Evolutionary conservation across 1,140 invertebrate genomes (phyloP).

Genomic region (Uloborus diversus): DNA sequence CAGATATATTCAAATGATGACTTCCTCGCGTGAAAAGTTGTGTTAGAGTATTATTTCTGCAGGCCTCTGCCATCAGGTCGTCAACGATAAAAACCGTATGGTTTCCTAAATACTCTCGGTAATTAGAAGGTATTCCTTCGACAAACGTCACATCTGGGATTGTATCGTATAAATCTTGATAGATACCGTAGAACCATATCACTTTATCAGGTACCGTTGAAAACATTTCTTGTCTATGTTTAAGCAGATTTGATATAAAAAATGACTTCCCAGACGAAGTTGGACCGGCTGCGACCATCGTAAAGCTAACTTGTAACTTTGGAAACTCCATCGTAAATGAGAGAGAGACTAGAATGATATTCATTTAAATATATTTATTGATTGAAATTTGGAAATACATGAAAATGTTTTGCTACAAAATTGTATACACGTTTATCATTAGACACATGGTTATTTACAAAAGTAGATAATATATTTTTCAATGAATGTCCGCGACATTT

Average conservation of each 20-base stretch:
- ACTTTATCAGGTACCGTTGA: not conserved
- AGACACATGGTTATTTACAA: not conserved
- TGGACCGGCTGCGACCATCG: not conserved
- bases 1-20: slow-evolving; percentile 9
- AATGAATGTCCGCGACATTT: not conserved
- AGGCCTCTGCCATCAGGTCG: slow-evolving; percentile 1
- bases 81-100: not conserved
- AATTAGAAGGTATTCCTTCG: not conserved
- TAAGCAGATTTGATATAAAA: not conserved
- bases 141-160: slow-evolving; percentile 1
- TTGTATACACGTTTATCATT: not conserved
- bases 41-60: not conserved
- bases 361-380: not conserved
- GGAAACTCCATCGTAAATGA: not conserved
- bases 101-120: not conserved
- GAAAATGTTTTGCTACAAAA: not conserved
- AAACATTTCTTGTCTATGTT: not conserved
- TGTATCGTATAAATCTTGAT: not conserved
- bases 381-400: not conserved
- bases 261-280: not conserved
- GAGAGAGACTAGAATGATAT: not conserved
- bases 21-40: slow-evolving; percentile 12
- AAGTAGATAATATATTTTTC: not conserved
- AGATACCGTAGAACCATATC: not conserved
- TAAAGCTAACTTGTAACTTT: not conserved